These are phyloP conservation scores for Ladona fulva DNA, from an alignment of 1,140 invertebrate genomes.

Conservation along the genomic window DNA sequence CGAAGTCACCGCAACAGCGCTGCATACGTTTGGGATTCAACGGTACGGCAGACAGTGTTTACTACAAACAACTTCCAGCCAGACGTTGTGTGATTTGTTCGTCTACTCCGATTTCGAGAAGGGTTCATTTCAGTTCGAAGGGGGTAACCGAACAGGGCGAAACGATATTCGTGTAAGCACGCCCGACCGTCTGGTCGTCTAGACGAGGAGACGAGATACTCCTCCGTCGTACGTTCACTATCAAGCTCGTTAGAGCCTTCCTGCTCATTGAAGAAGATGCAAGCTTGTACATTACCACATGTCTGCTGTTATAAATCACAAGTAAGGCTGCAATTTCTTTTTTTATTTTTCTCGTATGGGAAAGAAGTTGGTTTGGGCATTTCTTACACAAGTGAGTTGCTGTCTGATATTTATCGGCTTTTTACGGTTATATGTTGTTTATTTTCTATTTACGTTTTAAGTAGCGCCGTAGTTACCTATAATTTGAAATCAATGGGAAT, in stretches of 20 bases:
- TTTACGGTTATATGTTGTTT: too few relatives aligned
- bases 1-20: neutral
- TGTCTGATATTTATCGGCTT: too few relatives aligned
- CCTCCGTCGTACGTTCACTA: neutral
- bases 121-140: slow-evolving; percentile 8
- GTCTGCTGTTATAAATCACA: neutral
- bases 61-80: neutral
- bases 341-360: neutral
- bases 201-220: neutral
- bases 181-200: slow-evolving; percentile 4
- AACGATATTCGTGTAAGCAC: neutral
- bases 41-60: neutral
- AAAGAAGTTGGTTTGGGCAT: neutral
- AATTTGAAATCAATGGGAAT: too few relatives aligned
- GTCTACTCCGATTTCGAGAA: neutral
- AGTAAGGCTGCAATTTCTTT: neutral
- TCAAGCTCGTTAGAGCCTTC: neutral
- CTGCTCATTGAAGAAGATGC: neutral
- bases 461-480: too few relatives aligned
- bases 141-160: neutral
- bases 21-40: neutral
- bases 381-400: too few relatives aligned
- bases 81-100: neutral
- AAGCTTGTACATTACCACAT: neutral
- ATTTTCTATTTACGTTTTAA: too few relatives aligned